These are phyloP conservation scores for Cheirogaleus major DNA, from an alignment of 2,797 vertebrate genomes.

Conservation along the genomic window DNA sequence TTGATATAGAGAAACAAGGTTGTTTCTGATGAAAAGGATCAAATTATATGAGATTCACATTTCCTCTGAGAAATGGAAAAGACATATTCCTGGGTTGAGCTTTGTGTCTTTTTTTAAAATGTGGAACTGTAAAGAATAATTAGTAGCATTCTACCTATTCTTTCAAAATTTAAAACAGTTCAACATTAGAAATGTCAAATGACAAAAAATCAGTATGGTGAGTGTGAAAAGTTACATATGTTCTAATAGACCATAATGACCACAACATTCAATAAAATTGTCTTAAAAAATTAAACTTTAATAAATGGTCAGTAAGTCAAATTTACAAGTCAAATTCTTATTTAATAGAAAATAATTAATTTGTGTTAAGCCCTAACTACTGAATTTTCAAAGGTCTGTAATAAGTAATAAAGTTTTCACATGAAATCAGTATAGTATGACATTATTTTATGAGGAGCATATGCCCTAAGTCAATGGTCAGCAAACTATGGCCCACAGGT, in stretches of 20 bases:
- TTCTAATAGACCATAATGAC: not conserved
- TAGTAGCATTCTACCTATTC: not conserved
- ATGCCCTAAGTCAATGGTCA: not conserved
- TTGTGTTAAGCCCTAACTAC: not conserved
- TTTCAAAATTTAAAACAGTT: slow-evolving; percentile 25
- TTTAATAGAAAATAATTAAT: not conserved
- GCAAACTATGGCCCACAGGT: not conserved
- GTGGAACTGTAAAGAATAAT: not conserved
- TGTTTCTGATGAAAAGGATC: not conserved
- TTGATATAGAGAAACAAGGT: not conserved
- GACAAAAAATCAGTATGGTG: not conserved
- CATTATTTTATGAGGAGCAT: not conserved
- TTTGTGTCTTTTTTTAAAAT: not conserved
- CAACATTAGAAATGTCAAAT: not conserved
- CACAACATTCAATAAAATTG: not conserved
- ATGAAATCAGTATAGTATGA: not conserved
- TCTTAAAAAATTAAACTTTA: not conserved
- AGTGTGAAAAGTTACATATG: not conserved
- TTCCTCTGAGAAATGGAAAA: not conserved
- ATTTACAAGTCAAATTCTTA: not conserved
- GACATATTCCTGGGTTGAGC: not conserved
- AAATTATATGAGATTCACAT: not conserved
- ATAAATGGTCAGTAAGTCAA: not conserved
- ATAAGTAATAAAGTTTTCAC: not conserved
- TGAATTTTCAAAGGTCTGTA: not conserved